A percentile compares a stretch with the other conserved stretches of the same genome.
These are phyloP conservation scores for Crypturellus tataupa DNA, from an alignment of 2,797 vertebrate genomes.

Conservation along the genomic window DNA sequence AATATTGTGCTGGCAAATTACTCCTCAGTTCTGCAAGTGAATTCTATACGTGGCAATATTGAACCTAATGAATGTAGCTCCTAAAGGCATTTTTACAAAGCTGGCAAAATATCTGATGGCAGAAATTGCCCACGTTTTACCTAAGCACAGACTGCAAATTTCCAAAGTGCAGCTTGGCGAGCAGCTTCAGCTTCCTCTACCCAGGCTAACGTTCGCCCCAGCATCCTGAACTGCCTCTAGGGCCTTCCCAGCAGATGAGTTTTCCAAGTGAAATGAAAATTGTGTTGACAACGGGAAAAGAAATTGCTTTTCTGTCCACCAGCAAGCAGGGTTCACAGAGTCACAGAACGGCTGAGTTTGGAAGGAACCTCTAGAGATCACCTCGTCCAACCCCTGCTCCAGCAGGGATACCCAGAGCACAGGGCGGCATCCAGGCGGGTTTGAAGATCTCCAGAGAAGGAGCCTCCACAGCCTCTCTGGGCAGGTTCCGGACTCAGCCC, in stretches of 20 bases:
- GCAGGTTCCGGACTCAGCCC: not conserved
- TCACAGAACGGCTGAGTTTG: too few relatives aligned
- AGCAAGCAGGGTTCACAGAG: not conserved
- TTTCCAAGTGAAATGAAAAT: not conserved
- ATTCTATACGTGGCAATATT: not conserved
- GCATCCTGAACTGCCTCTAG: fast-evolving
- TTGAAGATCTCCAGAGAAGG: too few relatives aligned
- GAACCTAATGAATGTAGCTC: not conserved
- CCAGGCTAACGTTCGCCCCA: fast-evolving
- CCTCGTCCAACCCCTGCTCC: too few relatives aligned
- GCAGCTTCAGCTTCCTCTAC: not conserved
- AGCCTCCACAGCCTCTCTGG: too few relatives aligned
- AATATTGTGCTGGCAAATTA: not conserved
- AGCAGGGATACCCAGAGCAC: too few relatives aligned
- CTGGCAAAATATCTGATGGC: not conserved
- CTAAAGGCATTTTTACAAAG: not conserved
- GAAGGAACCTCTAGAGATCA: too few relatives aligned
- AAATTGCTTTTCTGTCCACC: not conserved
- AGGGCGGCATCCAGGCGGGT: too few relatives aligned
- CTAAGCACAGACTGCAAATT: not conserved
- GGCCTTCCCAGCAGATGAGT: not conserved
- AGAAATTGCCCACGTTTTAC: not conserved
- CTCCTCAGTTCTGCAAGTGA: not conserved
- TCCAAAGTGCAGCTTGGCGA: not conserved
- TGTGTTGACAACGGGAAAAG: not conserved